Conservation (phyloP, 2,888 invertebrate species). For the Neuroscelio doddi region DNA sequence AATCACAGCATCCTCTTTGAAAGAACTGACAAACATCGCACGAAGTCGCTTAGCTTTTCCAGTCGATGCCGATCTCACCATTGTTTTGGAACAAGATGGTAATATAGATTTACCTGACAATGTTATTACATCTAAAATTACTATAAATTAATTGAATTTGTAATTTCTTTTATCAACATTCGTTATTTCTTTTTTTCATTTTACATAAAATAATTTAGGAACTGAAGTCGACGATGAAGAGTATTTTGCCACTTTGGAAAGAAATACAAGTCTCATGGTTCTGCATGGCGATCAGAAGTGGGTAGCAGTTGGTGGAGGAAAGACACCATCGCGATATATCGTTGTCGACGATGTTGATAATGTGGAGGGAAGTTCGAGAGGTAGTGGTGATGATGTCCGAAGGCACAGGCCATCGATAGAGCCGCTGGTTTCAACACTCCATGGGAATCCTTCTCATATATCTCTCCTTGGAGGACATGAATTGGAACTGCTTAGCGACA, state of each 20-base stretch:
- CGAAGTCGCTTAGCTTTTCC: slow-evolving; percentile 82
- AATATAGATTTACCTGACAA: no score
- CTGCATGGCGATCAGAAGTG: slow-evolving; percentile 85
- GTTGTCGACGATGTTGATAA: slow-evolving; percentile 67
- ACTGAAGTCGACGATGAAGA: slow-evolving; percentile 97
- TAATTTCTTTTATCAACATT: no score
- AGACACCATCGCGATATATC: slow-evolving; percentile 62
- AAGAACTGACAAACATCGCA: slow-evolving; percentile 84
- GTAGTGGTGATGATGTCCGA: slow-evolving; percentile 50
- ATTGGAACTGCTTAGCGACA: slow-evolving; percentile 87
- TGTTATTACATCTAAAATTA: no score
- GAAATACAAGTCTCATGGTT: slow-evolving; percentile 89
- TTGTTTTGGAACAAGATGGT: slow-evolving; percentile 91
- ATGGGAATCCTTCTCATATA: slow-evolving; percentile 84
- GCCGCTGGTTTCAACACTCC: slow-evolving; percentile 64
- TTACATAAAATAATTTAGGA: slow-evolving; percentile 70
- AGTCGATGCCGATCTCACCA: slow-evolving; percentile 78
- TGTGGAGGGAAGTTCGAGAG: slow-evolving; percentile 51
- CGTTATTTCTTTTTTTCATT: slow-evolving; percentile 5
- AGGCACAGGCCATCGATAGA: slow-evolving; percentile 59
- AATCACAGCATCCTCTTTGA: slow-evolving; percentile 84
- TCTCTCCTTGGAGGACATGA: slow-evolving; percentile 88
- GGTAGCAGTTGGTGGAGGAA: slow-evolving; percentile 72
- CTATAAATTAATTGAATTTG: no score
- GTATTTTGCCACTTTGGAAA: slow-evolving; percentile 92